Evolutionary conservation across 1,140 invertebrate species (phyloP).

Genomic region (Archivesica marissinica): DNA sequence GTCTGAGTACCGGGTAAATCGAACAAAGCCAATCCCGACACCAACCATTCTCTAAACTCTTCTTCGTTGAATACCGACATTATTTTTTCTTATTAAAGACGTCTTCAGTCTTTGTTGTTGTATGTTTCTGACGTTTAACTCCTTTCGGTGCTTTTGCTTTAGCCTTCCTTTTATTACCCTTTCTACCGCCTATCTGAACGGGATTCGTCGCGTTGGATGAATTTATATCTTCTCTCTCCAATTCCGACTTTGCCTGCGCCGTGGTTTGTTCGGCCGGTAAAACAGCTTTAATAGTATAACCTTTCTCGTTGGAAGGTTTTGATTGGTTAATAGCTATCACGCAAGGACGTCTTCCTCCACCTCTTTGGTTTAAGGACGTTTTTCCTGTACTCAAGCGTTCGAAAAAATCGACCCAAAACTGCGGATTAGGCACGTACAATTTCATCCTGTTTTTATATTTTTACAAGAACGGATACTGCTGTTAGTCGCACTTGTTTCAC

Average conservation of each 20-base stretch:
- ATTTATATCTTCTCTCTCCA: slow-evolving; percentile 20
- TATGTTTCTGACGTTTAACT: neutral
- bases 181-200: neutral
- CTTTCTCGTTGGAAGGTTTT: neutral
- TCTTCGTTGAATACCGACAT: slow-evolving; percentile 21
- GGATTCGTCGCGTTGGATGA: neutral
- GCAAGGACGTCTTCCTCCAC: neutral
- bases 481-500: no score
- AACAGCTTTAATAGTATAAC: slow-evolving; percentile 32
- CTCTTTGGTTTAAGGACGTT: slow-evolving; percentile 4
- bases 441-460: slow-evolving; percentile 12
- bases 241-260: slow-evolving; percentile 49
- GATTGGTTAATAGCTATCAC: slow-evolving; percentile 28
- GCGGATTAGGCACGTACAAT: slow-evolving; percentile 51
- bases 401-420: slow-evolving; percentile 46
- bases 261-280: slow-evolving; percentile 57
- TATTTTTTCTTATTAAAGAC: neutral
- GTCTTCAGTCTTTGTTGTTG: neutral
- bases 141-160: neutral
- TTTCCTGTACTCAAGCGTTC: slow-evolving; percentile 1
- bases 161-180: neutral
- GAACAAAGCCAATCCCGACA: slow-evolving; percentile 48
- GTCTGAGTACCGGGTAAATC: slow-evolving; percentile 51
- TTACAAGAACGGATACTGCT: slow-evolving; percentile 38
- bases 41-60: neutral